Percentiles rank a stretch among this genome's conserved stretches.
Evolutionary conservation across 2,113 vertebrate genomes (phyloP).

Genomic region (Motacilla alba): DNA sequence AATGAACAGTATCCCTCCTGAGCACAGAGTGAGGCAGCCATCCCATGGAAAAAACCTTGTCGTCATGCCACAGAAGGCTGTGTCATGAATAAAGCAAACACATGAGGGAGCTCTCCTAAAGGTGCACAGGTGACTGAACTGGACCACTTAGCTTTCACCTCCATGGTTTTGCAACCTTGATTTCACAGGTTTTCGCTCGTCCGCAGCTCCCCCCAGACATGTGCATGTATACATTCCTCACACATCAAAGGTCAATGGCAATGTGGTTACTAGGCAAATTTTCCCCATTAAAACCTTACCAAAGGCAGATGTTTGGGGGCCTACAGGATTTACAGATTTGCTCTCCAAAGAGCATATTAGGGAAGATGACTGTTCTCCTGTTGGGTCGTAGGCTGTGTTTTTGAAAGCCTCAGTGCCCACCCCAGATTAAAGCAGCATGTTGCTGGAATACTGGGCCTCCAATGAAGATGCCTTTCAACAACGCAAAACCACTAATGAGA

Average conservation of each 20-base stretch:
- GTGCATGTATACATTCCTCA: constrained; percentile 15
- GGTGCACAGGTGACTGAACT: constrained; percentile 12
- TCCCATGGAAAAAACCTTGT: neutral
- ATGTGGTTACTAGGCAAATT: constrained; percentile 60
- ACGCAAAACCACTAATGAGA: constrained; percentile 71
- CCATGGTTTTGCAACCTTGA: neutral
- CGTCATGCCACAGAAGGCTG: neutral
- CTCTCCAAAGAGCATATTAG: constrained; percentile 54
- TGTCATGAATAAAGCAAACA: neutral
- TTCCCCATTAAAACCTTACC: constrained; percentile 58
- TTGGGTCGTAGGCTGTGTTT: constrained; percentile 43
- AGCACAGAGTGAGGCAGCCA: neutral
- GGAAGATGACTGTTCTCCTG: constrained; percentile 40
- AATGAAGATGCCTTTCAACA: constrained; percentile 71
- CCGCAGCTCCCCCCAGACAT: neutral
- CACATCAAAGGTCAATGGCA: constrained; percentile 54
- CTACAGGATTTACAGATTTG: constrained; percentile 64
- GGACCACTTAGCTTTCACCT: neutral
- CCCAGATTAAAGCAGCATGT: constrained; percentile 67
- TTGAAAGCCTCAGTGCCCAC: constrained; percentile 54
- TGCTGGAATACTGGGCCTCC: constrained; percentile 67
- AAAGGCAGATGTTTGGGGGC: constrained; percentile 66
- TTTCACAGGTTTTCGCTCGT: neutral
- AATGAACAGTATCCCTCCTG: neutral
- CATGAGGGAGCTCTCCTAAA: constrained; percentile 47